Percentiles rank a stretch among this genome's conserved stretches.
phyloP scores from a whole-genome alignment of 2,888 invertebrate genomes.

The Andrena chrysosceles region DNA sequence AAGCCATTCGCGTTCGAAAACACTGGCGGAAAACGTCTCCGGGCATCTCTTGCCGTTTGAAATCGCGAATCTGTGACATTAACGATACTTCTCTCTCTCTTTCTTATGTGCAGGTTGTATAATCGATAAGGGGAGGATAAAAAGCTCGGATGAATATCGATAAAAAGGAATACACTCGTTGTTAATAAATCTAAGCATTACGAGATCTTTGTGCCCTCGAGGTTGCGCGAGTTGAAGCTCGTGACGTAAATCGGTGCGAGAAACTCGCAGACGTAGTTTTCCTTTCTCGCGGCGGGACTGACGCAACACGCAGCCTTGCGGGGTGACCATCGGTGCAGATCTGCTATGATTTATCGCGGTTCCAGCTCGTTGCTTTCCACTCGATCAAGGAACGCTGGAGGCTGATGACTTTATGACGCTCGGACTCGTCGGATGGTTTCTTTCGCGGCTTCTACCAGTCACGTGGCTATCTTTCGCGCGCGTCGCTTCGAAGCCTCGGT shows the following conservation, averaged over 20 bases:
- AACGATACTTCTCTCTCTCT: too few species aligned
- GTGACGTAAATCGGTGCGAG: not conserved
- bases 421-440: not conserved
- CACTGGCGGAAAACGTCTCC: not conserved
- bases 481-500: too few species aligned
- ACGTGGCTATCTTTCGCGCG: not conserved
- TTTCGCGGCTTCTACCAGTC: not conserved
- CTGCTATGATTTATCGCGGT: constrained; percentile 35
- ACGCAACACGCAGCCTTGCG: constrained; percentile 47
- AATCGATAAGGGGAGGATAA: too few species aligned
- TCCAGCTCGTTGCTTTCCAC: constrained; percentile 28
- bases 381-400: not conserved
- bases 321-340: constrained; percentile 31
- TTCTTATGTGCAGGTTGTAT: too few species aligned
- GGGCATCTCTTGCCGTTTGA: not conserved
- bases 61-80: not conserved
- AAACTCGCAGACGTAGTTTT: constrained; percentile 31
- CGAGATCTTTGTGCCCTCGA: too few species aligned
- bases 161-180: too few species aligned
- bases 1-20: constrained; percentile 17
- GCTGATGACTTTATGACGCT: constrained; percentile 10
- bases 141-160: too few species aligned
- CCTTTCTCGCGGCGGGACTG: constrained; percentile 49
- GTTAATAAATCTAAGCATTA: too few species aligned
- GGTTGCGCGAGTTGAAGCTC: too few species aligned